A percentile compares a stretch with the other conserved stretches of the same genome.
These are phyloP conservation scores for Sula dactylatra DNA, from an alignment of 2,113 vertebrate species.

Conservation along the genomic window DNA sequence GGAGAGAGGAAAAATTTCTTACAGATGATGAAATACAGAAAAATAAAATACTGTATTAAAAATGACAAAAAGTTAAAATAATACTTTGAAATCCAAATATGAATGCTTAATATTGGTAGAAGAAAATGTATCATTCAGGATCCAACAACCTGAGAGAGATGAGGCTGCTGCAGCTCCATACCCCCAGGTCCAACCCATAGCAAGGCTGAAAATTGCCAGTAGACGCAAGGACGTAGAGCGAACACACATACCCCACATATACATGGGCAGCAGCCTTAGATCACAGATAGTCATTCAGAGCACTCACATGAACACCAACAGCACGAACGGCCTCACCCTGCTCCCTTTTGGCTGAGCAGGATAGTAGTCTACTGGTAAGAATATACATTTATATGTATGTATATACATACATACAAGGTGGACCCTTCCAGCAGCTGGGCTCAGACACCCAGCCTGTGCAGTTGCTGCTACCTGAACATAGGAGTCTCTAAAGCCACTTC, in stretches of 20 bases:
- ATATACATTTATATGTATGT: background rate
- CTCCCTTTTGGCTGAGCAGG: background rate
- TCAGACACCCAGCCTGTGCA: background rate
- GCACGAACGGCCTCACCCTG: background rate
- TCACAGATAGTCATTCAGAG: background rate
- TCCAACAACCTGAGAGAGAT: background rate
- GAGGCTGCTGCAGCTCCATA: background rate
- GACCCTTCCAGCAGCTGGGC: background rate
- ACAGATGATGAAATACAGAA: background rate
- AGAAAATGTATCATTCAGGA: background rate
- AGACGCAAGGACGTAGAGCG: background rate
- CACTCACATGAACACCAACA: background rate
- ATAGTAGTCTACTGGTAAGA: background rate
- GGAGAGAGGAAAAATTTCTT: background rate
- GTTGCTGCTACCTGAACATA: background rate
- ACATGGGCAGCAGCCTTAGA: rapidly evolving
- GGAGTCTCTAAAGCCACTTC: background rate
- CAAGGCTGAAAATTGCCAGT: background rate
- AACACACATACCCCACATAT: rapidly evolving
- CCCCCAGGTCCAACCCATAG: rapidly evolving
- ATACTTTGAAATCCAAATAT: background rate
- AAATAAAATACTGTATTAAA: background rate
- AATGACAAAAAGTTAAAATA: background rate
- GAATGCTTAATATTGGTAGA: background rate
- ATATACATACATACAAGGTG: background rate